Conservation (phyloP, 2,113 vertebrate species). For the Lucifuga dentata region DNA sequence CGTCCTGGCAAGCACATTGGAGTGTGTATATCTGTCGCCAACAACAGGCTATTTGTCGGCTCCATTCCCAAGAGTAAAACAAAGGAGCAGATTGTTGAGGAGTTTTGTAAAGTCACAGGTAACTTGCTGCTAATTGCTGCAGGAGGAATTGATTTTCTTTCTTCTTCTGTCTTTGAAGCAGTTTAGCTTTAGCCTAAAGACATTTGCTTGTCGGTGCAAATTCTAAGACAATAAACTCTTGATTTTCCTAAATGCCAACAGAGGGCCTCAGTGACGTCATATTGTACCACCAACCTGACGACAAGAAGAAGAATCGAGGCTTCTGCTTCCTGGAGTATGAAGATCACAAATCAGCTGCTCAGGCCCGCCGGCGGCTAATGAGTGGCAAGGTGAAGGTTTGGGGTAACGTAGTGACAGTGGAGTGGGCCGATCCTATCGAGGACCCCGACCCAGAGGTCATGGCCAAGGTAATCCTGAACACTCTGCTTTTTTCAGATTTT, state of each 20-base stretch:
- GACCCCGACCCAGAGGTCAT: conserved; percentile 99
- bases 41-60: conserved; percentile 98
- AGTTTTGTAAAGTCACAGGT: conserved; percentile 99
- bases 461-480: conserved; percentile 89
- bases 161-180: too few relatives aligned
- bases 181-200: too few relatives aligned
- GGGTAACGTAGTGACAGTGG: conserved; percentile 97
- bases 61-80: conserved; percentile 99
- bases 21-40: conserved; percentile 98
- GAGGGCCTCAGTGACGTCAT: conserved; percentile 99
- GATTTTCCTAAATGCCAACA: conserved; percentile 52
- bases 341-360: conserved; percentile 98
- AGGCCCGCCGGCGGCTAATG: conserved; percentile 96
- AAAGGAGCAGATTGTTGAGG: conserved; percentile 99
- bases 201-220: too few relatives aligned
- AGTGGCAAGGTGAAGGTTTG: conserved; percentile 99
- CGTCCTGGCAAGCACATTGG: conserved; percentile 98
- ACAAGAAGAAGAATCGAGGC: conserved; percentile 98
- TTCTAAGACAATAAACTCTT: too few relatives aligned
- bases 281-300: conserved; percentile 97
- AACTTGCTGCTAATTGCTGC: too few relatives aligned
- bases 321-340: conserved; percentile 99
- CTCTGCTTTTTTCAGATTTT: too few relatives aligned
- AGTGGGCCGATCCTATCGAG: conserved; percentile 99
- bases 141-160: too few relatives aligned